Conservation (phyloP, 2,113 vertebrate species). For the Megaceryle maxima region DNA sequence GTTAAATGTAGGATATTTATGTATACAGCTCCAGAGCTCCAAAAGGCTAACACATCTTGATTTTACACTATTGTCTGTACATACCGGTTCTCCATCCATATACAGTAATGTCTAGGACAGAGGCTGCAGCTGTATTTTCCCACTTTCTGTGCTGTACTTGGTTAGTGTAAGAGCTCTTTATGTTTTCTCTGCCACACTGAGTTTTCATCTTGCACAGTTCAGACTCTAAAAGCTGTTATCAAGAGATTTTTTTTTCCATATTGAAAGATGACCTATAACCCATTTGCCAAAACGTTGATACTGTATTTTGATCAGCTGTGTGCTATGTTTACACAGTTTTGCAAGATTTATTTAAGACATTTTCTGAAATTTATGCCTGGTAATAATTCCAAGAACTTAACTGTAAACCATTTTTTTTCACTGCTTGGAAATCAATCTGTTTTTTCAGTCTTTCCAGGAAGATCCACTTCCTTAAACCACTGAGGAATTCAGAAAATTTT, state of each 20-base stretch:
- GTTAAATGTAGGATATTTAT: neutral
- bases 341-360: neutral
- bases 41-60: neutral
- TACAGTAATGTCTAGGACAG: neutral
- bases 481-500: neutral
- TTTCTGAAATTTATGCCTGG: neutral
- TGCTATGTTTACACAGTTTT: neutral
- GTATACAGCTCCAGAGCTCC: neutral
- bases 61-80: neutral
- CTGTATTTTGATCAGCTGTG: neutral
- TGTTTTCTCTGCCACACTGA: neutral
- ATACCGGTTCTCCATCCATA: neutral
- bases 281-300: neutral
- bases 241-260: neutral
- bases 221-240: neutral
- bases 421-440: neutral
- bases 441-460: neutral
- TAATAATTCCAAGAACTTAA: neutral
- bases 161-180: neutral
- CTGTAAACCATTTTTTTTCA: neutral
- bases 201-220: neutral
- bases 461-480: neutral
- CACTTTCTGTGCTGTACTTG: neutral
- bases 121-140: neutral
- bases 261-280: neutral